Evolutionary conservation across 1,140 invertebrate species (phyloP).

Genomic region (Polypedilum vanderplanki): DNA sequence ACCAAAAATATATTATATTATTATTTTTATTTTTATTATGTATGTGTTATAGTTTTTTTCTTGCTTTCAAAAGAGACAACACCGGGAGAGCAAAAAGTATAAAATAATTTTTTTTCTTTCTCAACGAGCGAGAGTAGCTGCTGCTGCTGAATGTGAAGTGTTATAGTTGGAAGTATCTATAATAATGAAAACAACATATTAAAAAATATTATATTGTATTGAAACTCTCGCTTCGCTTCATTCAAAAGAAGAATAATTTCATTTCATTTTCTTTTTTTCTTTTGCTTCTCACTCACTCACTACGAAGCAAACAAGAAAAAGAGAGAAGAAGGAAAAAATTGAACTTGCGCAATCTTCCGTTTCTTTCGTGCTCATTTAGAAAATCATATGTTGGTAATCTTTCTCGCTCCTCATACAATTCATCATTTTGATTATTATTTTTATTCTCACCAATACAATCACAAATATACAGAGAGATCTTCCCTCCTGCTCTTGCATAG

Average conservation of each 20-base stretch:
- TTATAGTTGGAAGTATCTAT: constrained; percentile 28
- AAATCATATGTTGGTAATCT: constrained; percentile 24
- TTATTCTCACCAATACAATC: not conserved
- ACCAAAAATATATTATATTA: constrained; percentile 23
- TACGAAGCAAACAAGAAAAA: not conserved
- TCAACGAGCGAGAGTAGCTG: not conserved
- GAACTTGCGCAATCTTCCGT: constrained; percentile 25
- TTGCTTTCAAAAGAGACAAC: not conserved
- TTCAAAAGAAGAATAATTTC: constrained; percentile 25
- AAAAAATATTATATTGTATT: constrained; percentile 25
- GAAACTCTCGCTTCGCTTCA: not conserved
- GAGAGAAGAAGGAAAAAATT: not conserved
- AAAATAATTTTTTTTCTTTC: no score
- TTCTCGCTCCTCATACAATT: constrained; percentile 17
- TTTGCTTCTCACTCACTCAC: not conserved
- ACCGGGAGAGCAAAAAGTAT: no score
- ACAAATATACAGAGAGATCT: not conserved
- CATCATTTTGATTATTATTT: constrained; percentile 28
- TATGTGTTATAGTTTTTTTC: not conserved
- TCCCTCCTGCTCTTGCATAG: not conserved
- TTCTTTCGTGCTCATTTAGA: constrained; percentile 26
- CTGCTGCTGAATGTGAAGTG: not conserved
- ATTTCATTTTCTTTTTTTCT: constrained; percentile 27
- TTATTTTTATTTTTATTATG: not conserved
- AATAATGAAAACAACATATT: constrained; percentile 28